Evolutionary conservation across 2,113 vertebrate genomes (phyloP), one percentile per base, ranked within the genome.

Genomic region (Origma solitaria): DNA sequence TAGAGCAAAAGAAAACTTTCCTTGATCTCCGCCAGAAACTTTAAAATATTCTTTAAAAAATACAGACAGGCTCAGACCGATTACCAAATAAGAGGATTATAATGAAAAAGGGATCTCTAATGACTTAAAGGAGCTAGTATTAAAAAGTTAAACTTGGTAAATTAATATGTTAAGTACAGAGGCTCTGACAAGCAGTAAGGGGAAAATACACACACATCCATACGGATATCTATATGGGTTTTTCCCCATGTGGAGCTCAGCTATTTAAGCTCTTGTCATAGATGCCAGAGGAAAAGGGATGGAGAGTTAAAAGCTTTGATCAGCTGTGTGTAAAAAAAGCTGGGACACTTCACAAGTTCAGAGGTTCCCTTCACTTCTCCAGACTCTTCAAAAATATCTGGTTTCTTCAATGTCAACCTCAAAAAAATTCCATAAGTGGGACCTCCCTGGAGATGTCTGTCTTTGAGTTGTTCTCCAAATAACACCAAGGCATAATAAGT

Each of bases 41-140:
- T 95, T 60, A 62, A 65, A 75, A 70, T 78, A 70, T 62, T 66
- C 47, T 82, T 82, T 85, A 1, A 83, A 88, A 92, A 81, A 60
- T 68, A 64, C 50, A 91, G 88, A 28, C 90, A 93, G 90, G 75
- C 86, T 96, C 72, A 68, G 94, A 86, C 90, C 88, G 95, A 96
- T 94, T 93, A 92, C 60, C 40, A 93, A 97, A 88, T 97, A 97
- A 96, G 96, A 96, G 77, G 96, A 96, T 97, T 97, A 96, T 40
- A 35, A 72, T 47, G 66, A 64, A 70, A 82, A 96, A 93, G 37
- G 33, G 25, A 84, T 53, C 40, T 81, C 72, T 96, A 94, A 96
- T 93, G 79, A 78, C 90, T 96, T 93, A 80, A 91, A 95, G 73
- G n/a, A 66, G 50, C 22, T 88, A 78, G 82, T 65, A 96, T 95